Conservation (phyloP, 1,140 invertebrate species). For the Chrysopa pallens region DNA sequence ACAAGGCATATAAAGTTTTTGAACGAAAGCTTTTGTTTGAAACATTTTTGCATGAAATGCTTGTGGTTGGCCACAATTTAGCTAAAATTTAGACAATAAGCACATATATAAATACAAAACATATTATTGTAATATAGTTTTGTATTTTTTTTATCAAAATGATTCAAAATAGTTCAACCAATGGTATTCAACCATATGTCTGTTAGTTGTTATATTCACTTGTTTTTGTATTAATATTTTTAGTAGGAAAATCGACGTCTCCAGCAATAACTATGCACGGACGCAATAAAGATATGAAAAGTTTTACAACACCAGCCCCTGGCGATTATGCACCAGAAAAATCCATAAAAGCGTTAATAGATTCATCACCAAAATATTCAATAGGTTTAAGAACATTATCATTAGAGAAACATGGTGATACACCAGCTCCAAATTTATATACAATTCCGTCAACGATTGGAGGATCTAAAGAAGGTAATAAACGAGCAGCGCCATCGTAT, state of each 20-base stretch:
- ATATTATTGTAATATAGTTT: too few relatives aligned
- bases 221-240: too few relatives aligned
- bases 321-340: conserved; percentile 53
- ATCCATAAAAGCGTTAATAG: conserved; percentile 39
- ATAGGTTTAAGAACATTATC: conserved; percentile 41
- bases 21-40: too few relatives aligned
- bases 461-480: conserved; percentile 38
- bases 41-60: too few relatives aligned
- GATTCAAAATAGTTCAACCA: too few relatives aligned
- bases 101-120: too few relatives aligned
- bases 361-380: conserved; percentile 47
- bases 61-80: too few relatives aligned
- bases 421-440: conserved; percentile 70
- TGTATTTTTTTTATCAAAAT: too few relatives aligned
- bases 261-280: conserved; percentile 57
- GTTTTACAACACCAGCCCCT: conserved; percentile 63
- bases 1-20: too few relatives aligned
- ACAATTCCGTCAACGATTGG: conserved; percentile 67
- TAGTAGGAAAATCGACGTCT: conserved; percentile 29
- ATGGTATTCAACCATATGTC: too few relatives aligned
- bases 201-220: too few relatives aligned
- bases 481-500: conserved; percentile 49
- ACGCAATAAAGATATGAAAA: conserved; percentile 47
- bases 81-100: too few relatives aligned
- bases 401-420: conserved; percentile 31